A percentile compares a stretch with the other conserved stretches of the same genome.
phyloP scores from a whole-genome alignment of 2,797 vertebrate genomes.

The Astyanax mexicanus region DNA sequence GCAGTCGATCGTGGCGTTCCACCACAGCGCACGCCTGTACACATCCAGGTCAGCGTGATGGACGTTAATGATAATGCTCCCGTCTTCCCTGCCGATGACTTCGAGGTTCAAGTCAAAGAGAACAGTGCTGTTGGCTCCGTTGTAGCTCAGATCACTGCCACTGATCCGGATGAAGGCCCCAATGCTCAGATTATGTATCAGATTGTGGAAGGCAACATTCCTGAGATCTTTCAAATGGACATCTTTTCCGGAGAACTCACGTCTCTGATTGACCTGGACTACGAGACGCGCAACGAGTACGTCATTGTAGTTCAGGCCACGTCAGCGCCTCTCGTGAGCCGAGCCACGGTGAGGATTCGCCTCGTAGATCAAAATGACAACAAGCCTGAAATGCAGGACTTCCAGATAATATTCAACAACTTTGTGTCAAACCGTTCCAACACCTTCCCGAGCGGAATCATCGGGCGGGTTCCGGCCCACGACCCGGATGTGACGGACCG shows the following conservation, averaged over 20 bases:
- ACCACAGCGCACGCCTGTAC: conserved; percentile 91
- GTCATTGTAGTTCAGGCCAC: conserved; percentile 98
- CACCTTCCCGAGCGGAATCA: conserved; percentile 93
- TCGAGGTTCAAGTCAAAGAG: conserved; percentile 94
- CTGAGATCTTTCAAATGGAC: conserved; percentile 99
- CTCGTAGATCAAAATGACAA: conserved; percentile 98
- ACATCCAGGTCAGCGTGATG: conserved; percentile 92
- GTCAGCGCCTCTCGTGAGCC: conserved; percentile 95
- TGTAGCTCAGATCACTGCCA: conserved; percentile 93
- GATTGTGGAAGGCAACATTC: conserved; percentile 98
- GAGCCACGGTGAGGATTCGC: conserved; percentile 92
- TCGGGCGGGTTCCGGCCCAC: conserved; percentile 93
- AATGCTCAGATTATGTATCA: conserved; percentile 99
- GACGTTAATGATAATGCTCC: conserved; percentile 98
- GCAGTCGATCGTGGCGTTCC: conserved; percentile 95
- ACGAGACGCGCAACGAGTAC: conserved; percentile 90
- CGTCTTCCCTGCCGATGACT: conserved; percentile 94
- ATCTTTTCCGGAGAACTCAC: conserved; percentile 98
- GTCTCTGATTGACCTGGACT: conserved; percentile 97
- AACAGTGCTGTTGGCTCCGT: conserved; percentile 96
- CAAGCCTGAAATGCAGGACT: conserved; percentile 91
- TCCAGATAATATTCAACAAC: conserved; percentile 99
- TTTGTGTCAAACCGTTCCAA: conserved; percentile 97
- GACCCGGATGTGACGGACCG: conserved; percentile 95
- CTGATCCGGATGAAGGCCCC: conserved; percentile 93